phyloP scores from a whole-genome alignment of 2,888 invertebrate genomes.

The Scaptomyza tumidula region DNA sequence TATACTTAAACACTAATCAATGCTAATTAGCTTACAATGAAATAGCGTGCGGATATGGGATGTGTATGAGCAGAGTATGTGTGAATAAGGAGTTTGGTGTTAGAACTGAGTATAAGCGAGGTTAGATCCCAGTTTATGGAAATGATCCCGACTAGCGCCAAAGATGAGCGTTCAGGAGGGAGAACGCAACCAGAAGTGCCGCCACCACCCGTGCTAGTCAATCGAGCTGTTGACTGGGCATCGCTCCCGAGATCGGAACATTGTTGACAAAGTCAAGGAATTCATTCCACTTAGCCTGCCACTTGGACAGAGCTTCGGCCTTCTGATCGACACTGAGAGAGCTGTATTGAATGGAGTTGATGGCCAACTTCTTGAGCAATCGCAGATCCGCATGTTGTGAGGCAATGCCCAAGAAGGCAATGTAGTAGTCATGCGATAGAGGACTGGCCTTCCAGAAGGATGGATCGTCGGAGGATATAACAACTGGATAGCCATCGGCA shows the following conservation, averaged over 20 bases:
- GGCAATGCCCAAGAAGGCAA: constrained; percentile 91
- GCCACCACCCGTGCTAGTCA: constrained; percentile 81
- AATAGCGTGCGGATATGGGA: constrained; percentile 19
- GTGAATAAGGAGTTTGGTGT: constrained; percentile 6
- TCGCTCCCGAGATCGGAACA: constrained; percentile 8
- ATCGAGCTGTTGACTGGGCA: constrained; percentile 62
- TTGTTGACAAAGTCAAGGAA: constrained; percentile 85
- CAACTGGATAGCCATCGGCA: constrained; percentile 89
- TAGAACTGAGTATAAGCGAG: constrained; percentile 17
- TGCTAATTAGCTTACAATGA: constrained; percentile 62
- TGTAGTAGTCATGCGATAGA: constrained; percentile 91
- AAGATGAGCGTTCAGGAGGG: constrained; percentile 40
- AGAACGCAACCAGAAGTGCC: constrained; percentile 50
- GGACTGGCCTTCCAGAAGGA: constrained; percentile 90
- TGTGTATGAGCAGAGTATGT: constrained; percentile 27
- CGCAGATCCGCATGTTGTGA: constrained; percentile 88
- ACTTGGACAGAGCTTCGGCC: constrained; percentile 85
- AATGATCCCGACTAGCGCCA: constrained; percentile 52
- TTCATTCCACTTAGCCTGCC: constrained; percentile 86
- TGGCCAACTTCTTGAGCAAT: constrained; percentile 89
- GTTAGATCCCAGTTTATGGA: neutral
- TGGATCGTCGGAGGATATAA: constrained; percentile 92
- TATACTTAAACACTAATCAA: constrained; percentile 58
- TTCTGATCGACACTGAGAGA: constrained; percentile 86
- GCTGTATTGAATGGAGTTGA: constrained; percentile 90